Evolutionary conservation across 2,113 vertebrate genomes (phyloP), one percentile per base, ranked within the genome.

Genomic region (Sinocyclocheilus anshuiensis): DNA sequence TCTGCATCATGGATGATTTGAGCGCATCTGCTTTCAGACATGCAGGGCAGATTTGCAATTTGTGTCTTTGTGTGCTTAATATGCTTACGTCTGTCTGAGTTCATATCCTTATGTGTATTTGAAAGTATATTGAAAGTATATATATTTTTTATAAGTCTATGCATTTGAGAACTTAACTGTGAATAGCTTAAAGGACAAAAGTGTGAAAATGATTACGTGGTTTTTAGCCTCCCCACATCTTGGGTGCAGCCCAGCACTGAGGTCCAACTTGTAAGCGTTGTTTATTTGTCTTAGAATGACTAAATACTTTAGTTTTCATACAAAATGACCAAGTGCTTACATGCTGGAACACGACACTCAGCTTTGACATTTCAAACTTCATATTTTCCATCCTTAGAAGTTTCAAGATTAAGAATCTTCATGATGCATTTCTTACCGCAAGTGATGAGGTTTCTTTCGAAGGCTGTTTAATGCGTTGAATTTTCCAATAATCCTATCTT

Each of bases 261-360:
- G 53, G 48, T 84, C 76, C 76, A 87, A 63, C 74, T 29, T 82
- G 36, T 79, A 74, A 84, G 53, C 72, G 22, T 65, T 79, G 82
- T 84, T 79, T 84, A 84, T 87, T 87, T 87, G 82, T 39, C 69
- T 61, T 33, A 36, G 50, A 63, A 80, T 45, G 55, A 74, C 13
- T 39, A 20, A 83, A 74, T 55, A 79, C 81, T 55, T 26, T 45
- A 33, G 20, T 63, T 16, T 45, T 77, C 33, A 59, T 77, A 39
- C 36, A 63, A 26, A 39, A 18, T 26, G 7, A n/a, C 16, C 50
- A n/a, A 77, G 61, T 24, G 67, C 39, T 72, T 48, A 59, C 79
- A 48, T 71, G 65, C 3, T 57, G 45, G 61, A 63, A 76, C 80
- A 42, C 13, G 4, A 42, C 67, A 26, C 16, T 20, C 55, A 61